phyloP scores from a whole-genome alignment of 2,888 invertebrate genomes.

The Hydraecia micacea region DNA sequence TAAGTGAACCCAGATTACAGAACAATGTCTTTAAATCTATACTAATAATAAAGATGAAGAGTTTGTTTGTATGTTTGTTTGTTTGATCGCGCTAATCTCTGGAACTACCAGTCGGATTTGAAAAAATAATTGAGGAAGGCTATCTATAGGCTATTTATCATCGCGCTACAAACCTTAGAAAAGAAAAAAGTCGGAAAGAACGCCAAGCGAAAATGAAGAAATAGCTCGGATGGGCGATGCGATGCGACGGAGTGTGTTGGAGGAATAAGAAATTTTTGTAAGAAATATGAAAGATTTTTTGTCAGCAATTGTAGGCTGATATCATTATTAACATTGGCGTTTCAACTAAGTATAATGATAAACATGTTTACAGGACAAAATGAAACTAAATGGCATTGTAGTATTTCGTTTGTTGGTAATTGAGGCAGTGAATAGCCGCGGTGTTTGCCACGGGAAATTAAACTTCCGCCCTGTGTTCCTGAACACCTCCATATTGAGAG shows the following conservation, averaged over 20 bases:
- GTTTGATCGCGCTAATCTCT: no score
- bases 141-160: no score
- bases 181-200: no score
- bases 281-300: neutral
- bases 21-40: neutral
- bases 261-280: neutral
- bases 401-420: conserved; percentile 63
- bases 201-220: no score
- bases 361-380: conserved; percentile 6
- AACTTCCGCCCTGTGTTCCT: conserved; percentile 66
- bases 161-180: no score
- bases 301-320: neutral
- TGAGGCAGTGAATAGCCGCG: conserved; percentile 60
- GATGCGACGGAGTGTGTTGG: neutral
- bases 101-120: no score
- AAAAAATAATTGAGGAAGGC: no score
- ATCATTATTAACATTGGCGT: neutral
- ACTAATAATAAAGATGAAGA: no score
- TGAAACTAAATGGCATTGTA: conserved; percentile 23
- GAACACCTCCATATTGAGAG: conserved; percentile 56
- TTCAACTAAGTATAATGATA: neutral
- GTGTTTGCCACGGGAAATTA: conserved; percentile 69
- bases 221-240: no score
- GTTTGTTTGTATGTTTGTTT: no score
- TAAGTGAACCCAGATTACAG: neutral